Base-by-base conservation (phyloP, 2,797 vertebrate genomes). In the Galagoides demidoff region DNA sequence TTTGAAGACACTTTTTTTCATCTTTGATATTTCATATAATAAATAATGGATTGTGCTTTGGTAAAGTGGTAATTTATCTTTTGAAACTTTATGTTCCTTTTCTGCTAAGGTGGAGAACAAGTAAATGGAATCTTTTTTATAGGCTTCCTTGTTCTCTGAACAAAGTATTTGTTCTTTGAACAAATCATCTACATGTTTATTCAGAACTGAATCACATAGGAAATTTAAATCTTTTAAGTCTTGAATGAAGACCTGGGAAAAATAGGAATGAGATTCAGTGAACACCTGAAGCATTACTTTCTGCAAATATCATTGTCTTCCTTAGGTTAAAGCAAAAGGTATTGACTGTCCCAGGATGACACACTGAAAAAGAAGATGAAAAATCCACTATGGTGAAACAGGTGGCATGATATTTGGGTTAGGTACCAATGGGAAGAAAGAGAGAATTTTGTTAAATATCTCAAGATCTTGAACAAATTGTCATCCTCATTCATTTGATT, bases 81-180 rank as follows among this genome's bases (percentile, higher is more conserved):
- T 79, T 76, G 34, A 90, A 92, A 95, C 4, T 25, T 27, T 73
- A 63, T 63, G 34, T 63, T 5, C n/a, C 19, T 83, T 63, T 92
- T 57, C 29, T 78, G 27, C 39, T 79, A 88, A 76, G 31, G 3
- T 7, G 68, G 25, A 85, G 4, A 87, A 20, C 13, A 76, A 78
- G 68, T 43, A 84, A 85, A 71, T 23, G 11, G n/a, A 88, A 71
- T 71, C 10, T 29, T 81, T 82, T 90, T 79, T 78, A 77, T 9
- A 92, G 10, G 20, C 3, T 59, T 64, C 12, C 55, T 83, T 85
- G 49, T 70, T 78, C 49, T 79, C 52, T 84, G 55, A 66, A 84
- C 52, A 59, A 77, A 22, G 4, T 74, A 59, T 74, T 86, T 63
- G 22, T 79, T 96, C 59, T 94, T 84, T 94, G 52, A 92, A 84